Conservation (phyloP, 64 coral and sea anemone species). For the Actinia tenebrosa region DNA sequence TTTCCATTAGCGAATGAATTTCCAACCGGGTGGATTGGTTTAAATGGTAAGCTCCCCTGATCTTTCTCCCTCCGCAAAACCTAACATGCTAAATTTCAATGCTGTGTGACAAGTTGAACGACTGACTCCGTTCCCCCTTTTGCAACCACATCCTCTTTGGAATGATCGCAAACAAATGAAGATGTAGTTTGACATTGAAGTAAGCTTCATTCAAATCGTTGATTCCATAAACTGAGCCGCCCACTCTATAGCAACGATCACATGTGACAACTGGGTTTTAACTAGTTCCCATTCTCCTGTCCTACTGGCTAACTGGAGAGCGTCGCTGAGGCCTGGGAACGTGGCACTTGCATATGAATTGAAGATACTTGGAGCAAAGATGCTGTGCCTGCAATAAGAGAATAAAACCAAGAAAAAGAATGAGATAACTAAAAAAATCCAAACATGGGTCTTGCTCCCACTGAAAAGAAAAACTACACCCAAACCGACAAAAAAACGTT, state of each 20-base stretch:
- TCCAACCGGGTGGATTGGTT: too few relatives aligned
- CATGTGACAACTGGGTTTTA: constrained; percentile 55
- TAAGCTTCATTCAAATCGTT: background rate
- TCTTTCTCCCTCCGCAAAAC: too few relatives aligned
- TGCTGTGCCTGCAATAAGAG: constrained; percentile 57
- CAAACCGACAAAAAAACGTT: too few relatives aligned
- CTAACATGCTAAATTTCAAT: too few relatives aligned
- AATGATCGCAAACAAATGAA: background rate
- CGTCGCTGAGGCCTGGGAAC: constrained; percentile 80
- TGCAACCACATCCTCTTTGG: background rate
- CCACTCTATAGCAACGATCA: constrained; percentile 57
- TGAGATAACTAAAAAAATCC: background rate
- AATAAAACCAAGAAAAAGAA: background rate
- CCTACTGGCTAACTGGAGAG: constrained; percentile 42
- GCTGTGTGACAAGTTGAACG: too few relatives aligned
- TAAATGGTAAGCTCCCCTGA: too few relatives aligned
- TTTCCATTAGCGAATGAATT: too few relatives aligned
- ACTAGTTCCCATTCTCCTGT: constrained; percentile 60
- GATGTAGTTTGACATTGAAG: background rate
- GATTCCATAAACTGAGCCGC: constrained; percentile 71
- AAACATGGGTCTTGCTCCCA: too few relatives aligned
- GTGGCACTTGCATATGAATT: constrained; percentile 81
- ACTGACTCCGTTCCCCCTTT: too few relatives aligned
- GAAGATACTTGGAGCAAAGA: constrained; percentile 78
- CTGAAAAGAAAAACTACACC: too few relatives aligned